Evolutionary conservation across 1,140 invertebrate genomes (phyloP), one percentile per base, ranked within the genome.

Genomic region (Heliconius congener): DNA sequence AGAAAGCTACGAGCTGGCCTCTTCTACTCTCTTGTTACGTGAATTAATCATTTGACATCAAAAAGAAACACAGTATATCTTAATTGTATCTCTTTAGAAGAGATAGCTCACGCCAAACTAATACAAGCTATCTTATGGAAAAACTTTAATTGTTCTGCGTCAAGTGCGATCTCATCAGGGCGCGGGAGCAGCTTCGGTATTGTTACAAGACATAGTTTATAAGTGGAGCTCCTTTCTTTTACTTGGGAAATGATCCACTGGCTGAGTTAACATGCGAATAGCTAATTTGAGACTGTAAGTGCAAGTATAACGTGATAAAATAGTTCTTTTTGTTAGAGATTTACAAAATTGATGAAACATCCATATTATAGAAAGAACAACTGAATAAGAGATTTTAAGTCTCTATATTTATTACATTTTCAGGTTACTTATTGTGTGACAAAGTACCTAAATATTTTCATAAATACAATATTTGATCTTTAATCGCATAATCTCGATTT

Each of bases 191-290:
- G 66, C 46, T 30, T 52, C 73, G 46, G 86, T 86, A 93, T 93
- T 91, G 90, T 93, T 85, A 79, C 57, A 78, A 89, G 85, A 77
- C 85, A 88, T 80, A 78, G 84, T 89, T 90, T 84, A 81, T 83
- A 93, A 90, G 87, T 91, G 66, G 89, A 81, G 80, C 89, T 89
- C 83, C 85, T 92, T 93, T 93, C 90, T 91, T 90, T 89, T 84
- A 79, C 89, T 87, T 91, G 91, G 86, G 91, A 91, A 93, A 90
- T 89, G 81, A 88, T 85, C 82, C 88, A 85, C 74, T 78, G 82
- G 77, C 76, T 81, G 50, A 34, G 77, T 78, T 73, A 27, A 46
- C 72, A 46, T 34, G 30, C 39, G 60, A 71, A 76, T 73, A 60
- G 71, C 71, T 72, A 39, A 39, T 72, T 72, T 72, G 37, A 71